Evolutionary conservation across 2,113 vertebrate genomes (phyloP), one percentile per base, ranked within the genome.

Genomic region (Halcyon senegalensis): DNA sequence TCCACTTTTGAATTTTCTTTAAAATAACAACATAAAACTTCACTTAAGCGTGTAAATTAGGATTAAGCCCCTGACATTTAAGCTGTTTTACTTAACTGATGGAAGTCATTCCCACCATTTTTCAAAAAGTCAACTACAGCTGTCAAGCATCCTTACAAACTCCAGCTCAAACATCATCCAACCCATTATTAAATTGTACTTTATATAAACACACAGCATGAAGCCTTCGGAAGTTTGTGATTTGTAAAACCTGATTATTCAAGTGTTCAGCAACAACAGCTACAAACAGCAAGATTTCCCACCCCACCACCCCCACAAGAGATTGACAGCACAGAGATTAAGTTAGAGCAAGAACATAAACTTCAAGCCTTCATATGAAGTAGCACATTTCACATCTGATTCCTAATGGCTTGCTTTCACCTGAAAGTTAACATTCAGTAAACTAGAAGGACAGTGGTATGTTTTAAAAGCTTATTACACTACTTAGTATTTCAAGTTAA

Each of bases 251-350:
- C 19, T 30, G 28, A 78, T 50, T 50, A 64, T 43, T 75, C 30
- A 79, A 81, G 15, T 24, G n/a, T 62, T 76, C 53, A 69, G 55
- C 17, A 86, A 77, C 21, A 20, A 76, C 0, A 76, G 35, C 58
- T 76, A 46, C 17, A 31, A 66, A 43, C 43, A 72, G 48, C 21
- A 84, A 68, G 30, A 44, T 23, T 66, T 72, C 31, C 51, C 33
- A 3, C 9, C 16, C 19, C 18, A 12, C 14, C 6, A 6, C 0
- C 21, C 6, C 2, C 6, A 1, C 8, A 1, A 77, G 84, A 48
- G 44, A 64, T 12, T 15, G 53, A 51, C 11, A 87, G 41, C 19
- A 30, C 12, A 50, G 70, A 53, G 82, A 89, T 46, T 67, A 50
- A 50, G 64, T 80, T 55, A 86, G n/a, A 86, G 13, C 16, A 90